Evolutionary conservation across 2,113 vertebrate species (phyloP).

Genomic region (Oceanodroma tethys): DNA sequence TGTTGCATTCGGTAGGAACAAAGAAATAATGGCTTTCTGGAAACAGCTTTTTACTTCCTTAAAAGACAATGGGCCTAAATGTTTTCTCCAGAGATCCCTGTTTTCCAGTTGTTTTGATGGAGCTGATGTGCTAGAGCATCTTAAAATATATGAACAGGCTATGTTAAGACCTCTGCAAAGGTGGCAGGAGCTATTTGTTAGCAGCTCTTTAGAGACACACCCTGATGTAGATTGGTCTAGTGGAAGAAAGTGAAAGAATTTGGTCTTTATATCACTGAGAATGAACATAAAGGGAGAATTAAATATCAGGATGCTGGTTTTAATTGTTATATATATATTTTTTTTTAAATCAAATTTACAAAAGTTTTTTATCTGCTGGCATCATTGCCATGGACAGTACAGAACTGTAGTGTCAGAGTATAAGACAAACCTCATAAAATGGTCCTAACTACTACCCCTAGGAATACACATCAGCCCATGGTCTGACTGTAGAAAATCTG

Average conservation of each 20-base stretch:
- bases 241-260: background rate
- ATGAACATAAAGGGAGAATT: background rate
- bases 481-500: background rate
- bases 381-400: background rate
- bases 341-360: background rate
- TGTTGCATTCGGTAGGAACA: background rate
- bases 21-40: background rate
- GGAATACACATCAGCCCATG: background rate
- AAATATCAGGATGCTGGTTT: background rate
- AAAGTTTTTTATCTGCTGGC: background rate
- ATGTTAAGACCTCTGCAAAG: background rate
- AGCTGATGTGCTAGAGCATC: background rate
- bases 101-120: background rate
- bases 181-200: background rate
- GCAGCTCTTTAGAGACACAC: background rate
- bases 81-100: background rate
- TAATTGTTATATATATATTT: background rate
- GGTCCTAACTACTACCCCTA: background rate
- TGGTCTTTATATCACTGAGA: background rate
- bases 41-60: background rate
- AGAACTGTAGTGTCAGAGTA: background rate
- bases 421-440: background rate
- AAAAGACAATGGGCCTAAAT: background rate
- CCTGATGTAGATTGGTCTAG: rapidly evolving
- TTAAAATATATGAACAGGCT: background rate